Evolutionary conservation across 92 coral and sea anemone genomes (phyloP).

Genomic region (Pocillopora meandrina): DNA sequence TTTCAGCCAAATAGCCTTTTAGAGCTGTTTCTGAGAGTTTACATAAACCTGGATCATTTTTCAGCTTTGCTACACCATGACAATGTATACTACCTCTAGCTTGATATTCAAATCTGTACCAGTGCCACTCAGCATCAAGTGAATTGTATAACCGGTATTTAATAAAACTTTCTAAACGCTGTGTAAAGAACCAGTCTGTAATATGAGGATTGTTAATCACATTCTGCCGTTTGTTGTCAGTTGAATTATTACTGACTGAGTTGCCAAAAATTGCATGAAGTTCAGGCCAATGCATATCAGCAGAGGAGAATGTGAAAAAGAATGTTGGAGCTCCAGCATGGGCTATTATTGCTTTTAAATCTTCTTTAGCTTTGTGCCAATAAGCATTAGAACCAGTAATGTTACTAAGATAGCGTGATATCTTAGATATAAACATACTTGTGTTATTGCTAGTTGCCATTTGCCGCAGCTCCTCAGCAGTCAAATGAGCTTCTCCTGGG

Average conservation of each 20-base stretch:
- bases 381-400: slow-evolving; percentile 72
- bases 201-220: slow-evolving; percentile 61
- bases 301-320: slow-evolving; percentile 66
- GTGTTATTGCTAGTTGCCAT: slow-evolving; percentile 47
- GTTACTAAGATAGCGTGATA: slow-evolving; percentile 68
- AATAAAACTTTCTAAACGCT: slow-evolving; percentile 57
- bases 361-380: slow-evolving; percentile 71
- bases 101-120: slow-evolving; percentile 56
- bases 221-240: slow-evolving; percentile 42
- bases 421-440: slow-evolving; percentile 51
- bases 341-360: slow-evolving; percentile 49
- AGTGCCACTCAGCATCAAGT: slow-evolving; percentile 57
- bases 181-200: slow-evolving; percentile 59
- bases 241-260: slow-evolving; percentile 30
- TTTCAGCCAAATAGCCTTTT: slow-evolving; percentile 56
- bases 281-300: slow-evolving; percentile 86
- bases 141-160: slow-evolving; percentile 53
- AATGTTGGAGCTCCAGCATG: slow-evolving; percentile 62
- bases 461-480: slow-evolving; percentile 58
- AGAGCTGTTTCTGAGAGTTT: slow-evolving; percentile 54
- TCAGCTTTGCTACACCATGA: slow-evolving; percentile 60
- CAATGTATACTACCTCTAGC: slow-evolving; percentile 61
- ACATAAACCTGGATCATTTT: slow-evolving; percentile 65
- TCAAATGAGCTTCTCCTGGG: slow-evolving; percentile 71
- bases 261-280: slow-evolving; percentile 54